Conservation (phyloP, 2,797 vertebrate genomes). For the Tachyglossus aculeatus region DNA sequence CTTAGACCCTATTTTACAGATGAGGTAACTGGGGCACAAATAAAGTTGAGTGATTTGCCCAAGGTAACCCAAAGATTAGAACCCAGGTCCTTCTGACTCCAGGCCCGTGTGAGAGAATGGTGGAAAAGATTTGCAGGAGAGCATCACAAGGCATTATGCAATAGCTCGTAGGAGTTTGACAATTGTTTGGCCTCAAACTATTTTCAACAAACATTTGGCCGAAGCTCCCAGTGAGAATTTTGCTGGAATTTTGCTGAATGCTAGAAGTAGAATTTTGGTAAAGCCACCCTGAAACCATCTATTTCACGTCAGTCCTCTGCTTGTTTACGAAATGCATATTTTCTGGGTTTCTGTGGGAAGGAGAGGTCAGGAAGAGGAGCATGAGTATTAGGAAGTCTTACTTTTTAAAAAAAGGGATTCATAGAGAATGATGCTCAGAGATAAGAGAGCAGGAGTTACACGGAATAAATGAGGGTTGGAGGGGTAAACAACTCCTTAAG, state of each 20-base stretch:
- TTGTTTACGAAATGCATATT: conserved; percentile 41
- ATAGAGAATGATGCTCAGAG: conserved; percentile 38
- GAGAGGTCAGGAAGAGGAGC: conserved; percentile 37
- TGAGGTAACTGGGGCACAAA: too few relatives aligned
- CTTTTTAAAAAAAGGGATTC: conserved; percentile 45
- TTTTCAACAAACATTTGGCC: conserved; percentile 56
- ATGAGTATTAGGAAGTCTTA: conserved; percentile 39
- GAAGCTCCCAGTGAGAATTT: conserved; percentile 51
- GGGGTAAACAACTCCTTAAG: not conserved
- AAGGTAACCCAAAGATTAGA: too few relatives aligned
- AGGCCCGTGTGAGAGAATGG: too few relatives aligned
- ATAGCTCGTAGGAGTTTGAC: conserved; percentile 45
- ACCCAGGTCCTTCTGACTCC: too few relatives aligned
- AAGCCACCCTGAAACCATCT: conserved; percentile 42
- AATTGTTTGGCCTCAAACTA: conserved; percentile 50
- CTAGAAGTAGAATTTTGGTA: conserved; percentile 50
- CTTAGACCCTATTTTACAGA: too few relatives aligned
- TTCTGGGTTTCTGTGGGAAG: conserved; percentile 42
- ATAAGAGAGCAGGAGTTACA: conserved; percentile 34
- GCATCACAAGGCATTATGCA: conserved; percentile 39
- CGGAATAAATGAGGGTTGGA: not conserved
- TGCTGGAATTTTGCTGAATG: conserved; percentile 57
- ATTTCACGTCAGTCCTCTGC: conserved; percentile 54
- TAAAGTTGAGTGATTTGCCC: too few relatives aligned
- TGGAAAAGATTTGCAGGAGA: conserved; percentile 28